Evolutionary conservation across 2,797 vertebrate species (phyloP).

Genomic region (Falco peregrinus): DNA sequence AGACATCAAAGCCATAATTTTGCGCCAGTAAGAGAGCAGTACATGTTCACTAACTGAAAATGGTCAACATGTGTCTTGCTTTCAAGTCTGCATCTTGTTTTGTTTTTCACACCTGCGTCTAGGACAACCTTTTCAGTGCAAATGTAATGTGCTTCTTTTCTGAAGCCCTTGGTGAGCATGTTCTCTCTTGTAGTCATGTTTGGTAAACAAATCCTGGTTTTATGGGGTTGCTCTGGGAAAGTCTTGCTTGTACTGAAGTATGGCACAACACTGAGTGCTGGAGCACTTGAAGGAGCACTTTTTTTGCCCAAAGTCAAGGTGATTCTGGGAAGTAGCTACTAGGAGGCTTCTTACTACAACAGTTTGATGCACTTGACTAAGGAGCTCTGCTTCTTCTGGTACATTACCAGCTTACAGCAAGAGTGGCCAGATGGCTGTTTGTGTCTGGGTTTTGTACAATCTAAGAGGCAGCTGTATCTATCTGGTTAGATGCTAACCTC

Average conservation of each 20-base stretch:
- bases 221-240: background rate
- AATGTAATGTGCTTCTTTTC: background rate
- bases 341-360: background rate
- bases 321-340: background rate
- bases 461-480: background rate
- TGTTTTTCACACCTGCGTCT: background rate
- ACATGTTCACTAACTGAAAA: background rate
- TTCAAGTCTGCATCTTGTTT: background rate
- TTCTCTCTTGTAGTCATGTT: background rate
- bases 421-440: background rate
- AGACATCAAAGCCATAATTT: conserved; percentile 26
- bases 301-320: background rate
- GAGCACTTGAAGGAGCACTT: background rate
- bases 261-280: background rate
- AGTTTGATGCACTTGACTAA: background rate
- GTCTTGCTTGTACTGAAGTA: background rate
- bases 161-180: background rate
- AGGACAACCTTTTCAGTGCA: background rate
- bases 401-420: background rate
- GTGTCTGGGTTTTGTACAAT: background rate
- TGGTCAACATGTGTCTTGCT: background rate
- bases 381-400: background rate
- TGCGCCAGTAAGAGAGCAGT: background rate
- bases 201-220: background rate
- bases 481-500: background rate